phyloP scores from a whole-genome alignment of 2,113 vertebrate genomes.

The Paradisaea rubra region DNA sequence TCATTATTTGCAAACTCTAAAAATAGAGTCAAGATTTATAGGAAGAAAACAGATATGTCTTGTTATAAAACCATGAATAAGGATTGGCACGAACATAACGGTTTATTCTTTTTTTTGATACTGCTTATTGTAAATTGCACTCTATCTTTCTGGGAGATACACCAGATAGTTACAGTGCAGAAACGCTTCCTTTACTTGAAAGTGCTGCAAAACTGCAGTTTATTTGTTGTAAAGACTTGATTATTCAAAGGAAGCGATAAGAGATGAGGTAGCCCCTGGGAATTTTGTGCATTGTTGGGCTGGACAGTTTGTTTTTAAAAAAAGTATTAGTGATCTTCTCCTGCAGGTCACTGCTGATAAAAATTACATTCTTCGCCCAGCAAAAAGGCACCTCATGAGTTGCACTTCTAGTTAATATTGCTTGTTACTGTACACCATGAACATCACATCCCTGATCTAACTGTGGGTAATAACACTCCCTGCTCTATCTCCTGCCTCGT shows the following conservation, averaged over 20 bases:
- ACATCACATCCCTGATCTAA: neutral
- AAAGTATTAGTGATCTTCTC: neutral
- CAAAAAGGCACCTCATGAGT: neutral
- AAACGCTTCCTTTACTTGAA: slow-evolving; percentile 59
- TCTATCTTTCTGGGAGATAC: slow-evolving; percentile 64
- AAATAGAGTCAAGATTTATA: slow-evolving; percentile 79
- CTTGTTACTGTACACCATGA: neutral
- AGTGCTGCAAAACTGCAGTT: slow-evolving; percentile 50
- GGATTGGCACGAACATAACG: slow-evolving; percentile 72
- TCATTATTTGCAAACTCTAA: slow-evolving; percentile 80
- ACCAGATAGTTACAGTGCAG: slow-evolving; percentile 52
- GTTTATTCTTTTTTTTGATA: slow-evolving; percentile 75
- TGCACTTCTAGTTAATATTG: slow-evolving; percentile 3
- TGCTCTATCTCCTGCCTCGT: neutral
- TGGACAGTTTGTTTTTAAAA: slow-evolving; percentile 9
- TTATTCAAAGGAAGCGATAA: slow-evolving; percentile 64
- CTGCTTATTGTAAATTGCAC: slow-evolving; percentile 72
- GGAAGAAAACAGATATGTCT: slow-evolving; percentile 77
- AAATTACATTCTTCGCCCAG: neutral
- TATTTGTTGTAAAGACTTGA: slow-evolving; percentile 60
- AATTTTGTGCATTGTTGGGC: slow-evolving; percentile 28
- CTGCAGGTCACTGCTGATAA: slow-evolving; percentile 25
- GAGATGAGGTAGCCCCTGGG: slow-evolving; percentile 43
- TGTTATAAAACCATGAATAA: slow-evolving; percentile 78
- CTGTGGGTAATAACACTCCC: neutral